A percentile compares a stretch with the other conserved stretches of the same genome.
Evolutionary conservation across 2,888 invertebrate genomes (phyloP).

Genomic region (Heteropelma amictum): DNA sequence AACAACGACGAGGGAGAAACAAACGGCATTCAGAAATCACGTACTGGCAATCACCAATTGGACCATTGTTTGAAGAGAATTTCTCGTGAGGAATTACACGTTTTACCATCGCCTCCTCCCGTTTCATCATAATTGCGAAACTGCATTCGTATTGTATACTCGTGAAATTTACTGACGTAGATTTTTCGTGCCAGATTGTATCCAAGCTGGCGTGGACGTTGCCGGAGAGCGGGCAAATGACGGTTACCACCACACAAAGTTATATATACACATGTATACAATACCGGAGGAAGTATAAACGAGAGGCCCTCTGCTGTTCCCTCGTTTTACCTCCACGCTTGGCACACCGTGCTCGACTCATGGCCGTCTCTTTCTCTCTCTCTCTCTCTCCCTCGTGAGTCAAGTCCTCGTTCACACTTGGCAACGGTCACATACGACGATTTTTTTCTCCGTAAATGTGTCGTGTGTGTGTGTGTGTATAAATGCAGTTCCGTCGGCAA

Average conservation of each 20-base stretch:
- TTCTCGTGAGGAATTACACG: background rate
- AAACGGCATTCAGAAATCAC: background rate
- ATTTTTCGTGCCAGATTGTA: constrained; percentile 53
- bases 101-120: background rate
- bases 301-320: background rate
- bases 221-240: constrained; percentile 15
- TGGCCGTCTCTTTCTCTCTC: constrained; percentile 54
- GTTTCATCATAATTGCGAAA: background rate
- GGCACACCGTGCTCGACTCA: constrained; percentile 50
- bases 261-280: background rate
- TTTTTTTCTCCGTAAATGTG: constrained; percentile 3
- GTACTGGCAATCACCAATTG: background rate
- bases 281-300: constrained; percentile 52
- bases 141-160: constrained; percentile 24
- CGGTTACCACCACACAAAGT: background rate
- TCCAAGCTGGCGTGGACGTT: constrained; percentile 7
- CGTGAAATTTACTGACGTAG: constrained; percentile 31
- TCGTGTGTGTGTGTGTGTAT: too few relatives aligned
- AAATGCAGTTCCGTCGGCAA: constrained; percentile 10
- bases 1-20: background rate
- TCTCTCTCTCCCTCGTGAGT: constrained; percentile 43
- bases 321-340: constrained; percentile 36
- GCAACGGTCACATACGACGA: constrained; percentile 58
- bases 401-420: constrained; percentile 61
- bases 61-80: background rate